Evolutionary conservation across 1,140 invertebrate species (phyloP), one percentile per base, ranked within the genome.

Genomic region (Melitaea cinxia): DNA sequence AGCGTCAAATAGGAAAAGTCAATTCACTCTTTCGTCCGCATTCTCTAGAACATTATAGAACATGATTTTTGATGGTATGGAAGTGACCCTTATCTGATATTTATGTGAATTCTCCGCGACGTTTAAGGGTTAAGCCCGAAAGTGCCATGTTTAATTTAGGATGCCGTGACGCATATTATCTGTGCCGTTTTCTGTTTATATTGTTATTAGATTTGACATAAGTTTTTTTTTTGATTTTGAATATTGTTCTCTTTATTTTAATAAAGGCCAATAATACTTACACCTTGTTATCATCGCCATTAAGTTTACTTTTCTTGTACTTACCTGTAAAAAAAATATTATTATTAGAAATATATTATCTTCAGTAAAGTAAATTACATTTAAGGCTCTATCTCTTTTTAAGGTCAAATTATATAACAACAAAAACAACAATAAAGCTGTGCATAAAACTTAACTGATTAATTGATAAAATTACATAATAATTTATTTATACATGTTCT

Each of bases 1-100:
- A 75, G 56, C 77, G 74, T 70, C 72, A 80, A 75, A 75, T 72
- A 69, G 67, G 68, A 70, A 71, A 68, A 74, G 68, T 67, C 71
- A 57, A 72, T 67, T 63, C 66, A 61, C 66, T 65, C 58, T 63
- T 63, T 58, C 54, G 49, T 37, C 47, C 61, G 39, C 10, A 23
- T 47, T 47, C 23, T 14, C 42, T 47, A 47, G 42, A 24, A 17
- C 42, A 47, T 47, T 47, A 47, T 23, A 47, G 21, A 23, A n/a
- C 42, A 17, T 23, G 42, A 47, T 47, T 47, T 47, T 42, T 19
- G 54, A 42, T 23, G 19, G 17, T 19, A 42, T 6, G 39, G 19
- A 42, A 9, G 17, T 23, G 42, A 45, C 42, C 42, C 19, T 21
- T 47, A 7, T 47, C 42, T 21, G n/a, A 23, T 21, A 19, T 47